Conservation (phyloP, 2,113 vertebrate species). For the Platycercus adscitus region DNA sequence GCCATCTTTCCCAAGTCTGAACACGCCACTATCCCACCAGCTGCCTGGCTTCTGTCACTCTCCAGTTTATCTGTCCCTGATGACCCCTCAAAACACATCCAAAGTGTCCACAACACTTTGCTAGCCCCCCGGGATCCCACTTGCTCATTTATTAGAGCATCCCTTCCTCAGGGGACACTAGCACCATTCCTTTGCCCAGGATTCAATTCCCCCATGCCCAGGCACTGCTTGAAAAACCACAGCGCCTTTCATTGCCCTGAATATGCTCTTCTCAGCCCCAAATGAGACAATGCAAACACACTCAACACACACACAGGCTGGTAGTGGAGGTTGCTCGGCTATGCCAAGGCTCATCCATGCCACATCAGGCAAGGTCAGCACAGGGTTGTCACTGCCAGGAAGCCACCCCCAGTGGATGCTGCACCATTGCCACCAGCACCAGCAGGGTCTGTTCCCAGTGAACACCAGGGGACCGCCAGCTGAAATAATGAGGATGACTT, state of each 20-base stretch:
- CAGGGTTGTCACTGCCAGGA: fast-evolving
- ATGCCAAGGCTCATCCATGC: not conserved
- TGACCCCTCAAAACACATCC: not conserved
- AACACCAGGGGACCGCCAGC: fast-evolving
- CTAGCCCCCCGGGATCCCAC: not conserved
- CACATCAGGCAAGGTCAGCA: not conserved
- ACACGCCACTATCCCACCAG: fast-evolving
- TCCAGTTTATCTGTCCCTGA: not conserved
- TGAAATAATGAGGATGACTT: not conserved
- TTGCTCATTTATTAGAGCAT: not conserved
- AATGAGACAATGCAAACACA: fast-evolving
- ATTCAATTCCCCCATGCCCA: not conserved
- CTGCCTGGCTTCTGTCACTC: not conserved
- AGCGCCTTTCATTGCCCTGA: not conserved
- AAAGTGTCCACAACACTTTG: fast-evolving
- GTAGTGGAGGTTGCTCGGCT: not conserved
- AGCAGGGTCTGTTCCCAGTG: not conserved
- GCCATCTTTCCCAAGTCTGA: not conserved
- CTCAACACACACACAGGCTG: not conserved
- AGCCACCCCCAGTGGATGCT: not conserved
- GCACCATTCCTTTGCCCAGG: not conserved
- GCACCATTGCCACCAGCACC: not conserved
- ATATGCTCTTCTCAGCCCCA: not conserved
- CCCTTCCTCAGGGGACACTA: fast-evolving
- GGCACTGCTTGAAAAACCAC: not conserved